Conservation (phyloP, 2,888 invertebrate genomes). For the Leucophora obtusa region DNA sequence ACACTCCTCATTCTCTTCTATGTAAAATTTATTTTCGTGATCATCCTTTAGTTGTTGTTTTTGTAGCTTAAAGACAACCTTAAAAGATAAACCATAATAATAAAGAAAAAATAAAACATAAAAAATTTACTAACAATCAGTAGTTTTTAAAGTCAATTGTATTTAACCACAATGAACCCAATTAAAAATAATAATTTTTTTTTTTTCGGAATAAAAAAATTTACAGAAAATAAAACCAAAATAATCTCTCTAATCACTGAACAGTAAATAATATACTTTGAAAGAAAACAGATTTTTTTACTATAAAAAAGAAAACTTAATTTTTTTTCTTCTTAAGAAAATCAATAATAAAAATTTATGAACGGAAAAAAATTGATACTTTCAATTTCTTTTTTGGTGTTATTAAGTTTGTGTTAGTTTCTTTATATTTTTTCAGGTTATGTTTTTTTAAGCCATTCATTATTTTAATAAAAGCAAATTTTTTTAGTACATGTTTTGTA, state of each 20-base stretch:
- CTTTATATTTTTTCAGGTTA: slow-evolving; percentile 32
- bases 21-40: too few species aligned
- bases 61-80: slow-evolving; percentile 59
- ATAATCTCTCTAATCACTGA: slow-evolving; percentile 41
- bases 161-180: slow-evolving; percentile 65
- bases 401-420: slow-evolving; percentile 19
- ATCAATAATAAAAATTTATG: slow-evolving; percentile 53
- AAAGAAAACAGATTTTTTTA: slow-evolving; percentile 25
- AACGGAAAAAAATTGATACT: slow-evolving; percentile 40
- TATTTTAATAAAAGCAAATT: slow-evolving; percentile 50
- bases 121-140: slow-evolving; percentile 56
- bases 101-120: slow-evolving; percentile 38
- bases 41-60: slow-evolving; percentile 17
- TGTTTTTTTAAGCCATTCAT: slow-evolving; percentile 42
- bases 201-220: slow-evolving; percentile 35
- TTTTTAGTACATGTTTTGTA: slow-evolving; percentile 30
- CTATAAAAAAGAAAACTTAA: slow-evolving; percentile 30
- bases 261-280: slow-evolving; percentile 4
- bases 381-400: slow-evolving; percentile 54
- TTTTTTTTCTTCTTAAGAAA: slow-evolving; percentile 11
- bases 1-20: too few species aligned
- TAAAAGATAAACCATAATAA: slow-evolving; percentile 61
- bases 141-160: slow-evolving; percentile 64
- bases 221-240: neutral
- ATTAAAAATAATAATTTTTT: slow-evolving; percentile 63